These are phyloP conservation scores for Propsilocerus akamusi DNA, from an alignment of 1,140 invertebrate genomes.

Conservation along the genomic window DNA sequence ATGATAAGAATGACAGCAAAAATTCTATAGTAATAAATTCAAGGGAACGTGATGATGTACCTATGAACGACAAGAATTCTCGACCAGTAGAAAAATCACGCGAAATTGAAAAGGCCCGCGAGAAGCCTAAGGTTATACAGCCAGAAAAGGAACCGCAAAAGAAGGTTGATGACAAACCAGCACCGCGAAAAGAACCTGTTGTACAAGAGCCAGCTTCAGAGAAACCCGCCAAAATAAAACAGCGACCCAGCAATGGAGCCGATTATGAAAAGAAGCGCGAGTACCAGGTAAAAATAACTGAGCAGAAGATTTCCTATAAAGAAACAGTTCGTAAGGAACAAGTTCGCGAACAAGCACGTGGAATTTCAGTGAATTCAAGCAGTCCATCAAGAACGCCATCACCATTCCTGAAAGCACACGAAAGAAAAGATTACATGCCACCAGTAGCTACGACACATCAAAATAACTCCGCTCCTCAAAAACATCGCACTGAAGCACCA, in stretches of 20 bases:
- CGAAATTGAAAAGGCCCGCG: not conserved
- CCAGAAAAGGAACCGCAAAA: not conserved
- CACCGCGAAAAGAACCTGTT: not conserved
- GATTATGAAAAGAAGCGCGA: not conserved
- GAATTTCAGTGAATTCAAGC: conserved; percentile 10
- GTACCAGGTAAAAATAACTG: not conserved
- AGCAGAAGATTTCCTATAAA: not conserved
- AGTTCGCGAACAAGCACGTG: not conserved
- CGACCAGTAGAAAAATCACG: not conserved
- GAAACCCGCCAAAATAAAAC: not conserved
- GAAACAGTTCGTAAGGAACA: not conserved
- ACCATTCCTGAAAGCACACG: conserved; percentile 57
- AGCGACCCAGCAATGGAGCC: not conserved
- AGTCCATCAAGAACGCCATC: conserved; percentile 61
- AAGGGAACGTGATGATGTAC: not conserved
- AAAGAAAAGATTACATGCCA: conserved; percentile 16
- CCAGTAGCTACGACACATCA: not conserved
- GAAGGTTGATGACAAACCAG: not conserved
- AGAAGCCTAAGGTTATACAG: not conserved
- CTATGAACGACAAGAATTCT: not conserved
- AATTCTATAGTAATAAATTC: not conserved
- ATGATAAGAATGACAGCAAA: not conserved
- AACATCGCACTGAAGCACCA: not conserved
- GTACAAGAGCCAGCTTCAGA: not conserved
- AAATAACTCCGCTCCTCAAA: not conserved